Percentiles rank a stretch among this genome's conserved stretches.
Evolutionary conservation across 2,113 vertebrate species (phyloP).

Genomic region (Hystrix cristata): DNA sequence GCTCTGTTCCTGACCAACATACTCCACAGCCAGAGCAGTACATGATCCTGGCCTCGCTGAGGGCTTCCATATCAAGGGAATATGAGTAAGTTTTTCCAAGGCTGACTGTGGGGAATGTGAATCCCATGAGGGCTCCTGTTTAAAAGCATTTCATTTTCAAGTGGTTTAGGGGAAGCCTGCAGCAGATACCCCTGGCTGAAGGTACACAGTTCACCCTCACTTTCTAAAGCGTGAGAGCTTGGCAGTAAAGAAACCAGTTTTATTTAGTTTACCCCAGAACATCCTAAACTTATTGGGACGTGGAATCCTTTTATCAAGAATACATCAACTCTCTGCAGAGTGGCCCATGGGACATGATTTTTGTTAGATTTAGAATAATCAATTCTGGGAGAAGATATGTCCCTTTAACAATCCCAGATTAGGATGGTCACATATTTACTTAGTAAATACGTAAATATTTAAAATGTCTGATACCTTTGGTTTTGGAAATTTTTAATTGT

Average conservation of each 20-base stretch:
- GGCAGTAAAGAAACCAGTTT: not conserved
- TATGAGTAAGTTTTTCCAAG: constrained; percentile 3
- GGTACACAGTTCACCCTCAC: not conserved
- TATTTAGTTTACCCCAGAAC: not conserved
- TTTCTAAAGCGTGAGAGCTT: constrained; percentile 2
- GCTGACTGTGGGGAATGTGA: not conserved
- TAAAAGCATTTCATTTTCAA: constrained; percentile 12
- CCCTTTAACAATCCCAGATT: not conserved
- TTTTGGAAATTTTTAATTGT: constrained; percentile 28
- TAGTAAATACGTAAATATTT: not conserved
- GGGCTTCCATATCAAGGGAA: not conserved
- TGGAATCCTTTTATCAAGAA: not conserved
- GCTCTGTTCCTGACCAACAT: not conserved
- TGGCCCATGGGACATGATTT: not conserved
- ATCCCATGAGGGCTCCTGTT: not conserved
- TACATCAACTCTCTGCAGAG: not conserved
- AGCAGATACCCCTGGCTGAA: not conserved
- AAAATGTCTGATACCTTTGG: not conserved
- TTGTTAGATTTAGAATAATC: constrained; percentile 37
- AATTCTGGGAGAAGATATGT: not conserved
- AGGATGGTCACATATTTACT: not conserved
- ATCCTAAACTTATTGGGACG: not conserved
- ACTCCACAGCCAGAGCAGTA: not conserved
- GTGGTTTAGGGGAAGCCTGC: not conserved
- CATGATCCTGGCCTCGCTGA: not conserved